Evolutionary conservation across 2,888 invertebrate species (phyloP), one percentile per base, ranked within the genome.

Genomic region (Tachina lurida): DNA sequence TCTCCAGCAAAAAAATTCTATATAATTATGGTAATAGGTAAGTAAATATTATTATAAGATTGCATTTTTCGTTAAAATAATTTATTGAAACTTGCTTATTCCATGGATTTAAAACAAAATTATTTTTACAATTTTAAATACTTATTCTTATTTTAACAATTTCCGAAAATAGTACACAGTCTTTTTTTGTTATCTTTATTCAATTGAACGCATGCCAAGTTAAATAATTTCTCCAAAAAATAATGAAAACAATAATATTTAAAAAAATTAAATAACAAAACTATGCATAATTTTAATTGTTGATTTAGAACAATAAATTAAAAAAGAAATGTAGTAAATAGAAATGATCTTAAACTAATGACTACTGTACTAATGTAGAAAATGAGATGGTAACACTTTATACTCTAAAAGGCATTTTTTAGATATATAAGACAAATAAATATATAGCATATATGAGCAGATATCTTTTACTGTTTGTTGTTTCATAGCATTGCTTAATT

Each of bases 131-230:
- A 13, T 15, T 49, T 15, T 15, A 15, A 15, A 15, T 49, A 49
- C 4, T 31, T 15, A 49, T 15, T 15, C 47, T 49, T 49, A 49
- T n/a, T 84, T 75, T 80, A 52, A 71, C 63, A 80, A 79, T 76
- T 76, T 74, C 73, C 47, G 17, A 80, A 80, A 73, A 73, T 43
- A 76, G 15, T 65, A 60, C 62, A 84, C 84, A 84, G 78, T 84
- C 74, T 76, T 7, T 80, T 84, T 84, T 58, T 49, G 22, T 76
- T 71, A 71, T 84, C 58, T 41, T 76, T 56, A 52, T 63, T 65
- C 13, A 41, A 43, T 70, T 60, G 52, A 15, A 5, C 41, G 15
- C 54, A 39, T 45, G 31, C 62, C 22, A 81, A 67, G 8, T 62
- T 58, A 9, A 54, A n/a, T 8, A 65, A 67, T 56, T 68, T 70